Evolutionary conservation across 2,113 vertebrate genomes (phyloP).

Genomic region (Colossoma macropomum): DNA sequence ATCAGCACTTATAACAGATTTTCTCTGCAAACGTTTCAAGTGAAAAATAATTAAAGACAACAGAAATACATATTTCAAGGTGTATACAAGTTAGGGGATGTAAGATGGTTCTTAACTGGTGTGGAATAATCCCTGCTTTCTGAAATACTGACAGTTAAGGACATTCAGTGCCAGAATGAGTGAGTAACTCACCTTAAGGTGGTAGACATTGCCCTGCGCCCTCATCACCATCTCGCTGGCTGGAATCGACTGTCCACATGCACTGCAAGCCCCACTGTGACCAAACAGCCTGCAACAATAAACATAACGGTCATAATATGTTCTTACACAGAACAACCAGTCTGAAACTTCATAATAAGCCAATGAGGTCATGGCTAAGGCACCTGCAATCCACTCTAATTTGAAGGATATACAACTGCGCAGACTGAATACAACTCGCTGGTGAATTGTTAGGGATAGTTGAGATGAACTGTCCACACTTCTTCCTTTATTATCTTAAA

Average conservation of each 20-base stretch:
- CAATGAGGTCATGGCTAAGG: background rate
- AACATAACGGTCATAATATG: background rate
- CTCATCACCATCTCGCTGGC: constrained; percentile 86
- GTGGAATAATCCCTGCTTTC: background rate
- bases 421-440: too few species aligned
- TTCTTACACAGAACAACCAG: background rate
- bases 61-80: too few species aligned
- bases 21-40: too few species aligned
- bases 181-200: constrained; percentile 76
- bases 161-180: background rate
- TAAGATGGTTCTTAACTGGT: too few species aligned
- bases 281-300: constrained; percentile 76
- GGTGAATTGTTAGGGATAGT: too few species aligned
- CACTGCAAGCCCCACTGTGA: constrained; percentile 80
- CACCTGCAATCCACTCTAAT: background rate
- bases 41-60: too few species aligned
- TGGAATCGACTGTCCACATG: constrained; percentile 81
- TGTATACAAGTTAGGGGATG: too few species aligned
- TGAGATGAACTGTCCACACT: too few species aligned
- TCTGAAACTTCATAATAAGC: background rate
- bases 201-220: constrained; percentile 81
- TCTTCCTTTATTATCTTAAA: too few species aligned
- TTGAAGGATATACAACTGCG: too few species aligned
- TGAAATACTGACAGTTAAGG: background rate
- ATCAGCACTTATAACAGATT: too few species aligned